phyloP scores from a whole-genome alignment of 2,113 vertebrate genomes.

The Tragelaphus imberbis region DNA sequence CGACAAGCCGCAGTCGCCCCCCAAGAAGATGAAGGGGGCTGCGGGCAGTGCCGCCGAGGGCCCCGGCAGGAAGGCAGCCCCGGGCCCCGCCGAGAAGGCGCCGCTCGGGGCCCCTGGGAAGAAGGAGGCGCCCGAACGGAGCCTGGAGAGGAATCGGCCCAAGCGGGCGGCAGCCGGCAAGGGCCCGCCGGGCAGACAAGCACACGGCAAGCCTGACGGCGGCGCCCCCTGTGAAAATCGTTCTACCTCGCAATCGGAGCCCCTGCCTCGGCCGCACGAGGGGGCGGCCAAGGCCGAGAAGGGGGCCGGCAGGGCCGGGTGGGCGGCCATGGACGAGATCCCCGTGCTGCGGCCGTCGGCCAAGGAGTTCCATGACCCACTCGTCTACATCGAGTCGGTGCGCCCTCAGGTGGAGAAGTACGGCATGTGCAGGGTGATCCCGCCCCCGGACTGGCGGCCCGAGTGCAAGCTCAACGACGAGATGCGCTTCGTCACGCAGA shows the following conservation, averaged over 20 bases:
- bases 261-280: conserved; percentile 89
- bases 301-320: conserved; percentile 85
- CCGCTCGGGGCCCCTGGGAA: conserved; percentile 86
- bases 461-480: conserved; percentile 99
- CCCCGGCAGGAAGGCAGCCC: conserved; percentile 85
- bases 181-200: conserved; percentile 88
- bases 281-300: conserved; percentile 85
- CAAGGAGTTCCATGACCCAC: conserved; percentile 96
- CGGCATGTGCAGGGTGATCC: conserved; percentile 95
- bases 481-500: conserved; percentile 99
- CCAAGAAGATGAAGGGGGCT: conserved; percentile 83
- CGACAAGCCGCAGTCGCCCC: conserved; percentile 82
- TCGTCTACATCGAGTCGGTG: conserved; percentile 95
- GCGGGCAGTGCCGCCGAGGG: conserved; percentile 80
- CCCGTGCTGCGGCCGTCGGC: conserved; percentile 89
- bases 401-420: conserved; percentile 91
- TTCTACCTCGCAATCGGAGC: conserved; percentile 96
- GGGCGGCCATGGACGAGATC: conserved; percentile 89
- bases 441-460: conserved; percentile 96
- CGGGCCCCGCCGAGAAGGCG: conserved; percentile 46
- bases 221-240: conserved; percentile 93
- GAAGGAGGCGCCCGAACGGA: conserved; percentile 84
- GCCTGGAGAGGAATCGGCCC: conserved; percentile 85
- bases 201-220: conserved; percentile 92
- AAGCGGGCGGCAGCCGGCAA: conserved; percentile 76